Percentiles rank a stretch among this genome's conserved stretches.
Conservation (phyloP, 2,888 invertebrate genomes). For the Tanypteryx hageni region DNA sequence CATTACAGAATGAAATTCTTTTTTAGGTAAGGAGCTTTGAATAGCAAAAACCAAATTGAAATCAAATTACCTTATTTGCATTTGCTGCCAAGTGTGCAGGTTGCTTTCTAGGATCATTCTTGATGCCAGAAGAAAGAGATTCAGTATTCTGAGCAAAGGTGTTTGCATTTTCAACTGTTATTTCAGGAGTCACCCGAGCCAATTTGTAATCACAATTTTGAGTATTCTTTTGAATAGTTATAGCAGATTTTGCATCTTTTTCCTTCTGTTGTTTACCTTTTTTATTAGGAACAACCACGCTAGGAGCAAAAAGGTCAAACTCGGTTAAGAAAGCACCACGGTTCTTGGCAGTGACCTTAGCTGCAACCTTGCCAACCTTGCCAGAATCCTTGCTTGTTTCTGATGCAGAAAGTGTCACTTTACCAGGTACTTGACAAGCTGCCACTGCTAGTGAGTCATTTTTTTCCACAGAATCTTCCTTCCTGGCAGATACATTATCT, state of each 20-base stretch:
- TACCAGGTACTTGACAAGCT: neutral
- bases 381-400: slow-evolving; percentile 72
- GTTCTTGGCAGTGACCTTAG: slow-evolving; percentile 77
- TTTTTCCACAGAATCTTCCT: slow-evolving; percentile 68
- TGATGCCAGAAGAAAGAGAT: too few relatives aligned
- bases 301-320: slow-evolving; percentile 8
- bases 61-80: too few relatives aligned
- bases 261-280: slow-evolving; percentile 64
- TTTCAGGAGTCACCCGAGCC: too few relatives aligned
- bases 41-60: too few relatives aligned
- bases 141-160: too few relatives aligned
- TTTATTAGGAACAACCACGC: neutral
- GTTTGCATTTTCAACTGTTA: too few relatives aligned
- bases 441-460: slow-evolving; percentile 71
- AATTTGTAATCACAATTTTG: too few relatives aligned
- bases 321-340: slow-evolving; percentile 79
- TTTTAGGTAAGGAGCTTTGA: too few relatives aligned
- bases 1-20: too few relatives aligned
- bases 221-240: too few relatives aligned
- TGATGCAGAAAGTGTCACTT: slow-evolving; percentile 5
- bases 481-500: neutral
- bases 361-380: slow-evolving; percentile 71
- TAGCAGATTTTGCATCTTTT: neutral
- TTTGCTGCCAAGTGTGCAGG: too few relatives aligned
- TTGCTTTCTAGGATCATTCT: too few relatives aligned